A percentile compares a stretch with the other conserved stretches of the same genome.
Evolutionary conservation across 2,888 invertebrate species (phyloP).

Genomic region (Caenorhabditis panamensis): DNA sequence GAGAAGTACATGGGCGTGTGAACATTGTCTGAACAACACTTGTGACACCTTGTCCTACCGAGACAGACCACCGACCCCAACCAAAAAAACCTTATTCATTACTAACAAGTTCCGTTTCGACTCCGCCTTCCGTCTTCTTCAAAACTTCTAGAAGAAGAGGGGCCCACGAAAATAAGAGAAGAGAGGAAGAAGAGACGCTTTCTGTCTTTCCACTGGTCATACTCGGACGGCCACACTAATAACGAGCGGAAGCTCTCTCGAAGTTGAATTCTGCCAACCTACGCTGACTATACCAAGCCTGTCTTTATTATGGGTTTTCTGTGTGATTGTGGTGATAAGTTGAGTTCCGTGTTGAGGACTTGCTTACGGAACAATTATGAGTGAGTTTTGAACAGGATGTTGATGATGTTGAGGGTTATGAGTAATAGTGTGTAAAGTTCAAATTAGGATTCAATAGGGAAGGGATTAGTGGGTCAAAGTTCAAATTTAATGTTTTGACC

Average conservation of each 20-base stretch:
- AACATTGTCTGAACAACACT: not conserved
- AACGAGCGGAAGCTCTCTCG: not conserved
- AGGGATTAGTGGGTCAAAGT: too few species aligned
- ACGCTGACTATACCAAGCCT: not conserved
- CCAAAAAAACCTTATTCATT: constrained; percentile 34
- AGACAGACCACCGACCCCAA: not conserved
- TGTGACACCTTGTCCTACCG: not conserved
- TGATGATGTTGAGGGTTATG: not conserved
- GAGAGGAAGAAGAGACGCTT: constrained; percentile 34
- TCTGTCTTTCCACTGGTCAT: constrained; percentile 8
- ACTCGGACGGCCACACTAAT: constrained; percentile 12
- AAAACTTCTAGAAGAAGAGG: constrained; percentile 15
- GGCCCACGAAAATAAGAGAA: constrained; percentile 2
- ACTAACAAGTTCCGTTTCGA: constrained; percentile 22
- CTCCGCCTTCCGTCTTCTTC: constrained; percentile 33
- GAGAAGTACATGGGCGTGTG: constrained; percentile 18
- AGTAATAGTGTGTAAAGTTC: too few species aligned
- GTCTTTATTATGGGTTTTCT: constrained; percentile 25
- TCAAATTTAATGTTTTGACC: too few species aligned
- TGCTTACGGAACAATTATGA: constrained; percentile 41
- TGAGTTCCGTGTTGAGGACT: constrained; percentile 42
- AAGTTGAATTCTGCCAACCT: too few species aligned
- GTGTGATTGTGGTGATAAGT: constrained; percentile 50
- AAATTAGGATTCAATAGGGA: too few species aligned
- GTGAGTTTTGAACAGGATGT: too few species aligned